Evolutionary conservation across 2,888 invertebrate species (phyloP).

Genomic region (Phania funesta): DNA sequence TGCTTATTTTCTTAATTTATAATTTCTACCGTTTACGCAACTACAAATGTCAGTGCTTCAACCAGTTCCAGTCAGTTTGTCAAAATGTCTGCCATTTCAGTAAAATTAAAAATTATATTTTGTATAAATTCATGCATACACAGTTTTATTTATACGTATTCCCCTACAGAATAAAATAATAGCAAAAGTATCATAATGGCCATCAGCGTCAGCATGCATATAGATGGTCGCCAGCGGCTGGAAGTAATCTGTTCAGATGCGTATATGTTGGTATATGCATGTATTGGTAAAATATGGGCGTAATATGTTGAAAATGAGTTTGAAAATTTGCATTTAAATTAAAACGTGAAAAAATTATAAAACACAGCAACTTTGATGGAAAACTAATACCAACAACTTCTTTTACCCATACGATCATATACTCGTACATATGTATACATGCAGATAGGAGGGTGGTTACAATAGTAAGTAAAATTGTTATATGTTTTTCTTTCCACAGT

Average conservation of each 20-base stretch:
- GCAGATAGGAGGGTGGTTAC: not conserved
- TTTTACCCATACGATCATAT: not conserved
- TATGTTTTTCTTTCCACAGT: too few relatives aligned
- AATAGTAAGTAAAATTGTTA: too few relatives aligned
- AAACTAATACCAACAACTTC: constrained; percentile 59
- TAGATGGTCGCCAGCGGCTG: constrained; percentile 61
- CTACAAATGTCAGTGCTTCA: constrained; percentile 33
- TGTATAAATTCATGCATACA: not conserved
- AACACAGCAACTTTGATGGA: constrained; percentile 63
- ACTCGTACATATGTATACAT: not conserved
- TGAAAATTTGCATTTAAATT: constrained; percentile 72
- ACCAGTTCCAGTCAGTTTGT: constrained; percentile 8
- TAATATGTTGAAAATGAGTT: constrained; percentile 72
- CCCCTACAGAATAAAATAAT: constrained; percentile 42
- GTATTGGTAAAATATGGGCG: constrained; percentile 48
- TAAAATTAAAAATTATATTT: constrained; percentile 18
- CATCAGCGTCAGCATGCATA: constrained; percentile 28
- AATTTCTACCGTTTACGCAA: too few relatives aligned
- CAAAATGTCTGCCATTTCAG: constrained; percentile 35
- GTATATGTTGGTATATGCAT: not conserved
- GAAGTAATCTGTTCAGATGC: constrained; percentile 52
- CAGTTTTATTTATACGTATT: constrained; percentile 7
- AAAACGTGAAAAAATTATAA: constrained; percentile 69
- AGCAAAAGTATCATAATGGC: constrained; percentile 54
- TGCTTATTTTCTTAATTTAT: too few relatives aligned